Conservation (phyloP, 2,797 vertebrate species). For the Epinephelus awoara region DNA sequence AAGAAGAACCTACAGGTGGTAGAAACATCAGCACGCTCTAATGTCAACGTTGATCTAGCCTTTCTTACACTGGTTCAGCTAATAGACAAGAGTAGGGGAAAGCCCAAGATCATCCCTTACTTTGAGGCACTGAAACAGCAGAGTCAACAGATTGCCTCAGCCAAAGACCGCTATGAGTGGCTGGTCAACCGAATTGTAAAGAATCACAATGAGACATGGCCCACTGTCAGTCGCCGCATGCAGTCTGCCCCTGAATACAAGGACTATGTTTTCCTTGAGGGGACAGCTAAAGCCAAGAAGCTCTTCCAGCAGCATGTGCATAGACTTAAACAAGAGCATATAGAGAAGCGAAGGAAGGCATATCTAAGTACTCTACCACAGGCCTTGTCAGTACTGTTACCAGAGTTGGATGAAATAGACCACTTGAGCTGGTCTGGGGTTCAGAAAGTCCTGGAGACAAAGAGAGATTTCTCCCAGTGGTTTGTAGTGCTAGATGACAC, state of each 20-base stretch:
- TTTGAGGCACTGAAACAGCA: constrained; percentile 98
- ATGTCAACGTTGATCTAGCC: constrained; percentile 97
- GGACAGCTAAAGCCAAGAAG: constrained; percentile 95
- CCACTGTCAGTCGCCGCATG: constrained; percentile 88
- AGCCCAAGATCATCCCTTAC: constrained; percentile 97
- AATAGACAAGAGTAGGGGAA: constrained; percentile 93
- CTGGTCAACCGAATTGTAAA: constrained; percentile 92
- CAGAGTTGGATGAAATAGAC: constrained; percentile 94
- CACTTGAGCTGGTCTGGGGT: constrained; percentile 92
- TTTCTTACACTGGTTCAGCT: constrained; percentile 96
- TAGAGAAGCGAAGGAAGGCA: constrained; percentile 90
- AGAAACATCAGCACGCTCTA: constrained; percentile 97
- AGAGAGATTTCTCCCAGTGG: constrained; percentile 93
- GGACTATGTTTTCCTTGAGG: constrained; percentile 97
- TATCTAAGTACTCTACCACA: constrained; percentile 92
- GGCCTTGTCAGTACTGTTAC: constrained; percentile 90
- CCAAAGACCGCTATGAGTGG: constrained; percentile 98
- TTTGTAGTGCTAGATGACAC: constrained; percentile 96
- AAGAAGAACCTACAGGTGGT: constrained; percentile 99
- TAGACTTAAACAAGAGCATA: constrained; percentile 96
- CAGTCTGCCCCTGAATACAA: constrained; percentile 90
- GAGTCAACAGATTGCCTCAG: constrained; percentile 96
- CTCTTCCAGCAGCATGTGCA: constrained; percentile 95
- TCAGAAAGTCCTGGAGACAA: constrained; percentile 93
- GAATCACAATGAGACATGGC: constrained; percentile 94